phyloP scores from a whole-genome alignment of 2,113 vertebrate genomes.

The Zingel zingel region DNA sequence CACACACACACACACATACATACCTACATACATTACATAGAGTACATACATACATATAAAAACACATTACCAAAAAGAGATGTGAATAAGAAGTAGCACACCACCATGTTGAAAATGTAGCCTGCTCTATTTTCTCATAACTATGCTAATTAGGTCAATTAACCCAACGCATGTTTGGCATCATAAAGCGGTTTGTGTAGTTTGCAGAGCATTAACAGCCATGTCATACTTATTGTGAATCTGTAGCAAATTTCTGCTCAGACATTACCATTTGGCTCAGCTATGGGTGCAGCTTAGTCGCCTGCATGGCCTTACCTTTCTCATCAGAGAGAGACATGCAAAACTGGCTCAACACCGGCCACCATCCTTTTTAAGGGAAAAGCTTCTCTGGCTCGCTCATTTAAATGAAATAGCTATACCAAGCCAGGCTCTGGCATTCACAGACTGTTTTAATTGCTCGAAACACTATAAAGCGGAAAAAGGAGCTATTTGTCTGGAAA shows the following conservation, averaged over 20 bases:
- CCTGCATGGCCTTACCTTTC: constrained; percentile 37
- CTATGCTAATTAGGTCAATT: constrained; percentile 62
- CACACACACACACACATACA: not conserved
- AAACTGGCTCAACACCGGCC: constrained; percentile 60
- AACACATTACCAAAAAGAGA: constrained; percentile 14
- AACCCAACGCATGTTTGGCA: constrained; percentile 61
- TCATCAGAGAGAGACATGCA: constrained; percentile 49
- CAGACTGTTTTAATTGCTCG: constrained; percentile 59
- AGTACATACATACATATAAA: not conserved
- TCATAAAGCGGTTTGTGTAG: constrained; percentile 52
- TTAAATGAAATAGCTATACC: constrained; percentile 50
- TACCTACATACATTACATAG: not conserved
- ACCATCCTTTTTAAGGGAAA: constrained; percentile 24
- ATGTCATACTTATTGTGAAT: constrained; percentile 54
- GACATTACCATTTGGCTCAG: constrained; percentile 46
- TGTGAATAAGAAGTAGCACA: constrained; percentile 40
- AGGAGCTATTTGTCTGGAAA: constrained; percentile 63
- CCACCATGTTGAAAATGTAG: constrained; percentile 31
- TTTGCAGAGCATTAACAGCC: constrained; percentile 55
- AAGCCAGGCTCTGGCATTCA: constrained; percentile 60
- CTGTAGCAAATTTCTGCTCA: constrained; percentile 38
- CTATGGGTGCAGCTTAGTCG: not conserved
- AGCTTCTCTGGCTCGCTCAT: constrained; percentile 44
- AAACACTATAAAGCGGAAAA: constrained; percentile 50
- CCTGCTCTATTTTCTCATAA: constrained; percentile 38